phyloP scores from a whole-genome alignment of 2,113 vertebrate species.

The Camelus dromedarius region DNA sequence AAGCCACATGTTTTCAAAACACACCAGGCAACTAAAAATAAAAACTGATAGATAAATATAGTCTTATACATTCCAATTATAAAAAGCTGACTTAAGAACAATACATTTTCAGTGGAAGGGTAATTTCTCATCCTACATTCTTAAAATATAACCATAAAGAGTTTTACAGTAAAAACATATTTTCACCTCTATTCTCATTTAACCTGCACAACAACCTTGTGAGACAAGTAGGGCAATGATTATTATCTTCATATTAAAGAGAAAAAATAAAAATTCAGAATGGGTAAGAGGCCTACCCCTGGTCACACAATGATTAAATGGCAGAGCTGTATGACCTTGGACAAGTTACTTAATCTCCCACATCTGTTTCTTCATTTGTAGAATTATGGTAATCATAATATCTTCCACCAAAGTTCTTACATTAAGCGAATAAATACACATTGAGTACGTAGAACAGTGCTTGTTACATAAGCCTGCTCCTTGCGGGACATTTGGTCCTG shows the following conservation, averaged over 20 bases:
- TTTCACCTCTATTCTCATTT: slow-evolving; percentile 4
- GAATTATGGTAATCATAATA: not conserved
- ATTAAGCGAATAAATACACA: not conserved
- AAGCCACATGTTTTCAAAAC: not conserved
- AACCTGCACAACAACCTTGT: not conserved
- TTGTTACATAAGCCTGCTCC: not conserved
- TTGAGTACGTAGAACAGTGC: not conserved
- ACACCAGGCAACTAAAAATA: not conserved
- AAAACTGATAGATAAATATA: not conserved
- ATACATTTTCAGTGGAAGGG: not conserved
- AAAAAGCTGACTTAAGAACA: not conserved
- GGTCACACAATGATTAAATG: not conserved
- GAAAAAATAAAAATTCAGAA: slow-evolving; percentile 10
- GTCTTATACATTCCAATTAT: not conserved
- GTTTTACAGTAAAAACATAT: not conserved
- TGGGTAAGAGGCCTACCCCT: not conserved
- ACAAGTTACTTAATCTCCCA: not conserved
- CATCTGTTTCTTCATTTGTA: not conserved
- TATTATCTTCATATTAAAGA: not conserved
- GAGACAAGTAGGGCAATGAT: not conserved
- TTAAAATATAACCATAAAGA: slow-evolving; percentile 19
- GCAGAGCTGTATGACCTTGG: not conserved
- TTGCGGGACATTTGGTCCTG: not conserved
- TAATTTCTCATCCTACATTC: not conserved
- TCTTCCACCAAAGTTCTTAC: not conserved